These are phyloP conservation scores for Darevskia nairensis DNA, from an alignment of 2,797 vertebrate species.

Conservation along the genomic window DNA sequence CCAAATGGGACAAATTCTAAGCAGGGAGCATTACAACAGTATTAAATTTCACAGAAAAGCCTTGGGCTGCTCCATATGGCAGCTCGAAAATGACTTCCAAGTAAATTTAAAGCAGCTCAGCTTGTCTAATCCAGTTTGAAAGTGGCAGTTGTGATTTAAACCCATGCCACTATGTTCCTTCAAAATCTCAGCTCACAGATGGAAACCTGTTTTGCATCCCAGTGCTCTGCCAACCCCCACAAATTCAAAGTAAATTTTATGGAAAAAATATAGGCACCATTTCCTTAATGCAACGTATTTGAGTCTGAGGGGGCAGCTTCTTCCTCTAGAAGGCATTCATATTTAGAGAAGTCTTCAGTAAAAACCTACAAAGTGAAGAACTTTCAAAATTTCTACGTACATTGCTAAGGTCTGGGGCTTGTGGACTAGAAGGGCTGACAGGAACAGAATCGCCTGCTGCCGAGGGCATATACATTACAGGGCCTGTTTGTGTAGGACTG, in stretches of 20 bases:
- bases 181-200: conserved; percentile 35
- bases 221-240: not conserved
- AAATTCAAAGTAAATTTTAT: not conserved
- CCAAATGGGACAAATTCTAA: conserved; percentile 31
- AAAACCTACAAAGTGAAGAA: not conserved
- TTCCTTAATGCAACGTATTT: not conserved
- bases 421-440: conserved; percentile 84
- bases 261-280: not conserved
- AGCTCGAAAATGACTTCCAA: conserved; percentile 35
- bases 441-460: conserved; percentile 85
- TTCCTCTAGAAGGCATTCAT: conserved; percentile 1
- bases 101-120: conserved; percentile 8
- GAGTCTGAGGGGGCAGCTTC: conserved; percentile 14
- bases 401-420: conserved; percentile 83
- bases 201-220: conserved; percentile 18
- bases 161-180: conserved; percentile 20
- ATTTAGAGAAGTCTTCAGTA: conserved; percentile 7
- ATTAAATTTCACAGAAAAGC: conserved; percentile 17
- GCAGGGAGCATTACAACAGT: conserved; percentile 13
- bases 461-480: conserved; percentile 83
- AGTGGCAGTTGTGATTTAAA: conserved; percentile 48
- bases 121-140: conserved; percentile 42
- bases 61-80: conserved; percentile 22
- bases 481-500: conserved; percentile 81
- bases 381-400: conserved; percentile 74